These are phyloP conservation scores for Geodia barretti DNA, from an alignment of 37 sponge, comb jelly and placozoan species.

Conservation along the genomic window DNA sequence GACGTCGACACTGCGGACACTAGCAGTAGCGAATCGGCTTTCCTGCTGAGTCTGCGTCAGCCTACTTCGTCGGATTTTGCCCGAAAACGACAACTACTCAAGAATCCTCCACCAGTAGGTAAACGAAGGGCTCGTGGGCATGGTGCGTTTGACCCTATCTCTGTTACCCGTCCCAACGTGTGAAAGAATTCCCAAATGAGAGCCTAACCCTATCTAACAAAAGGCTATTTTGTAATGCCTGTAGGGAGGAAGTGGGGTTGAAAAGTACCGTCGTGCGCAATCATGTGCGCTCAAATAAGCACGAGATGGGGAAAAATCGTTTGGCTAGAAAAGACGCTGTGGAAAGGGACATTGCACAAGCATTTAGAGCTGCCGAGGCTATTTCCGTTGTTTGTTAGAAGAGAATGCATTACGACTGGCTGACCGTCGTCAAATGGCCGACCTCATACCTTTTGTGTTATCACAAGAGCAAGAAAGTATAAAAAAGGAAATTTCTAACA, in stretches of 20 bases:
- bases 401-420: constrained; percentile 33
- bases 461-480: constrained; percentile 9
- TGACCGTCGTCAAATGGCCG: constrained; percentile 17
- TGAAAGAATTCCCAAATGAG: constrained; percentile 36
- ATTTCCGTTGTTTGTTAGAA: constrained; percentile 28
- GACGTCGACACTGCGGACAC: no score
- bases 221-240: constrained; percentile 54
- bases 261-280: constrained; percentile 14
- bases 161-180: constrained; percentile 48
- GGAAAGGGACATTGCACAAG: constrained; percentile 42
- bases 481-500: constrained; percentile 1
- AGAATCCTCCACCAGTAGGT: no score
- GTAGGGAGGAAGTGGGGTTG: constrained; percentile 38
- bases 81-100: no score
- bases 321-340: constrained; percentile 19
- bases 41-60: no score
- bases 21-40: no score
- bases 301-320: constrained; percentile 13
- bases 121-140: no score
- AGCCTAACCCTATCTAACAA: constrained; percentile 14
- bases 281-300: constrained; percentile 34
- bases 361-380: constrained; percentile 2
- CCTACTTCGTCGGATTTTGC: no score
- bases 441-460: constrained; percentile 24
- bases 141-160: no score